phyloP scores from a whole-genome alignment of 2,113 vertebrate genomes.

The Ibidorhyncha struthersii region DNA sequence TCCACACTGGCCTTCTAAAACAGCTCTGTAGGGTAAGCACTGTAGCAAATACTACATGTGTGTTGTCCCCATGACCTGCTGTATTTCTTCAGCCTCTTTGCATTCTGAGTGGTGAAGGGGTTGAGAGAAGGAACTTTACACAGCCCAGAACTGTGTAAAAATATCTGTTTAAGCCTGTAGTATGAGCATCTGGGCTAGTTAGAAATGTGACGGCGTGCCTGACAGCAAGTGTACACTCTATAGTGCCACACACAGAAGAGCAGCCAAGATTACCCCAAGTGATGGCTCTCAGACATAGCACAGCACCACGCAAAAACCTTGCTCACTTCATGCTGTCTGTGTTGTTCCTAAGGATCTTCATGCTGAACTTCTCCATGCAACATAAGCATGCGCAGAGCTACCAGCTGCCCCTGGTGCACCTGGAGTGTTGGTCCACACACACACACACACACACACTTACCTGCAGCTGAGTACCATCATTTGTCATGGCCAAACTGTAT shows the following conservation, averaged over 20 bases:
- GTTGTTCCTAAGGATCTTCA: neutral
- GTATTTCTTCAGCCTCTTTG: neutral
- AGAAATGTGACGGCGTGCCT: constrained; percentile 8
- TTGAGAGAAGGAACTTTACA: neutral
- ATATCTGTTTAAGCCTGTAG: neutral
- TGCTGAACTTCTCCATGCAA: neutral
- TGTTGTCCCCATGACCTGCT: neutral
- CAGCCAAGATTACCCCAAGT: neutral
- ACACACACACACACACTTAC: rapidly evolving
- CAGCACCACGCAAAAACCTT: neutral
- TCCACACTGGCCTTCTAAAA: neutral
- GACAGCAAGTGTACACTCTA: neutral
- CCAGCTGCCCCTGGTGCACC: neutral
- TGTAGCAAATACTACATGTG: neutral
- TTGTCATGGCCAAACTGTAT: neutral
- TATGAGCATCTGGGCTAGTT: neutral
- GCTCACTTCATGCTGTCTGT: neutral
- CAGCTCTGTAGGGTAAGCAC: neutral
- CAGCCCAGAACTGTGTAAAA: neutral
- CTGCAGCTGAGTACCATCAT: neutral
- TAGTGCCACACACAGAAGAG: neutral
- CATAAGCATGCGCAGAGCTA: neutral
- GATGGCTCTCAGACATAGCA: neutral
- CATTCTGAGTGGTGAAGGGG: neutral
- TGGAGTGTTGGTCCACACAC: neutral